These are phyloP conservation scores for Melipona quadrifasciata DNA, from an alignment of 1,140 invertebrate genomes.

Conservation along the genomic window DNA sequence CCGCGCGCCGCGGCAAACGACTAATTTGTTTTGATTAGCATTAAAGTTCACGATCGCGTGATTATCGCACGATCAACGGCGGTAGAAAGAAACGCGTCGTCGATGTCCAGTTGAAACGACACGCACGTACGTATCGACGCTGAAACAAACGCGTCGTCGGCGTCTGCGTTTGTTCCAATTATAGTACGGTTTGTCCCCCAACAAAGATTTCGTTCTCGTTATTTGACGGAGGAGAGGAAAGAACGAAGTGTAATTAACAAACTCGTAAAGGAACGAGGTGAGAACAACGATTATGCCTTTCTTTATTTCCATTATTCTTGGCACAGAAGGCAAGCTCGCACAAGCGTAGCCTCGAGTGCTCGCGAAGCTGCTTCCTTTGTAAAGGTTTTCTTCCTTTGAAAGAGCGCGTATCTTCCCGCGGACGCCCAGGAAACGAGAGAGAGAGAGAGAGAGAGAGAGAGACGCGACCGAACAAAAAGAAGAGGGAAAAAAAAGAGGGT, in stretches of 20 bases:
- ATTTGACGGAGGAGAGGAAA: slow-evolving; percentile 11
- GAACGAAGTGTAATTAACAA: slow-evolving; percentile 68
- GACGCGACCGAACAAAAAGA: neutral
- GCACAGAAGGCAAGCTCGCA: slow-evolving; percentile 34
- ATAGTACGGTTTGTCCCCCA: slow-evolving; percentile 14
- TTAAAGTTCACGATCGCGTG: slow-evolving; percentile 4
- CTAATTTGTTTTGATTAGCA: slow-evolving; percentile 37
- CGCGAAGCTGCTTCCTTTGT: slow-evolving; percentile 42
- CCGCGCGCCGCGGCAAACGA: neutral
- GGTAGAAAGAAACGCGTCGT: slow-evolving; percentile 15
- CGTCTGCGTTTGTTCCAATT: slow-evolving; percentile 64
- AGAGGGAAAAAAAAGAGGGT: neutral
- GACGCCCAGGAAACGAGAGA: slow-evolving; percentile 19
- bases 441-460: neutral
- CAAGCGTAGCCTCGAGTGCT: slow-evolving; percentile 26
- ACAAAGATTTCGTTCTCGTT: slow-evolving; percentile 45
- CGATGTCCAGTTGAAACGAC: slow-evolving; percentile 11
- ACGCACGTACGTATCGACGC: neutral
- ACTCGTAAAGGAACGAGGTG: slow-evolving; percentile 37
- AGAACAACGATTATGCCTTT: slow-evolving; percentile 58
- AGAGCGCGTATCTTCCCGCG: slow-evolving; percentile 36
- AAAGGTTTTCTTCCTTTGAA: slow-evolving; percentile 49
- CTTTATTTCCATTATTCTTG: slow-evolving; percentile 63
- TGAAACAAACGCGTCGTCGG: slow-evolving; percentile 61
- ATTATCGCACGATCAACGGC: neutral